A percentile compares a stretch with the other conserved stretches of the same genome.
Conservation (phyloP, 2,888 invertebrate species). For the Dasypolia templi region DNA sequence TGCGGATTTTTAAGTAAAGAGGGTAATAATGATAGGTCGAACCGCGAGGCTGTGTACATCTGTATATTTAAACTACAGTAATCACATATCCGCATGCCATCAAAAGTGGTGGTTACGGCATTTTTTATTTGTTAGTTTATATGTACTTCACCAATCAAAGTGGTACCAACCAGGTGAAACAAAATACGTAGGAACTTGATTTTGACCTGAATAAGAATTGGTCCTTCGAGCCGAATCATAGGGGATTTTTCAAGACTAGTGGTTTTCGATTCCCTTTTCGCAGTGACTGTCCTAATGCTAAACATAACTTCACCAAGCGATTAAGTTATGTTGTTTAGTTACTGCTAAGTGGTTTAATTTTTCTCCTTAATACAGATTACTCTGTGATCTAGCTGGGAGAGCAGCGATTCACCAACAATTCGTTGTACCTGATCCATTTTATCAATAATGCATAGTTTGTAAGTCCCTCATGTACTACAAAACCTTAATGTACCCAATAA, state of each 20-base stretch:
- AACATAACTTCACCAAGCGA: neutral
- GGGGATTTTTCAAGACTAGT: neutral
- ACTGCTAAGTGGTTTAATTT: no score
- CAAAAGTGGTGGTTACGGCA: neutral
- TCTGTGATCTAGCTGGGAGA: no score
- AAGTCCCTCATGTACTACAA: no score
- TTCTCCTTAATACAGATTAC: no score
- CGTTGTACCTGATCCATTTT: no score
- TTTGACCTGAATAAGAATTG: neutral
- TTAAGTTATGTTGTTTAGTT: neutral
- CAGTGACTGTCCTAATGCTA: neutral
- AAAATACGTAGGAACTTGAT: neutral
- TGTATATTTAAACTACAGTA: neutral
- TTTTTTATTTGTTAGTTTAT: neutral
- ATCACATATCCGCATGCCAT: neutral
- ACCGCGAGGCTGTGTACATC: neutral
- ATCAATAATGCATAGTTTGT: no score
- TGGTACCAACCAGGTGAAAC: neutral
- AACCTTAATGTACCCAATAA: no score
- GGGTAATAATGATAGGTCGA: slow-evolving; percentile 26
- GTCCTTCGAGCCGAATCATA: slow-evolving; percentile 15
- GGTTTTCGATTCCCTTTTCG: neutral
- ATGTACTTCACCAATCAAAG: neutral
- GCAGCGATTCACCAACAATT: no score
- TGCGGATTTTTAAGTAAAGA: slow-evolving; percentile 35